Evolutionary conservation across 2,113 vertebrate genomes (phyloP).

Genomic region (Callithrix jacchus): DNA sequence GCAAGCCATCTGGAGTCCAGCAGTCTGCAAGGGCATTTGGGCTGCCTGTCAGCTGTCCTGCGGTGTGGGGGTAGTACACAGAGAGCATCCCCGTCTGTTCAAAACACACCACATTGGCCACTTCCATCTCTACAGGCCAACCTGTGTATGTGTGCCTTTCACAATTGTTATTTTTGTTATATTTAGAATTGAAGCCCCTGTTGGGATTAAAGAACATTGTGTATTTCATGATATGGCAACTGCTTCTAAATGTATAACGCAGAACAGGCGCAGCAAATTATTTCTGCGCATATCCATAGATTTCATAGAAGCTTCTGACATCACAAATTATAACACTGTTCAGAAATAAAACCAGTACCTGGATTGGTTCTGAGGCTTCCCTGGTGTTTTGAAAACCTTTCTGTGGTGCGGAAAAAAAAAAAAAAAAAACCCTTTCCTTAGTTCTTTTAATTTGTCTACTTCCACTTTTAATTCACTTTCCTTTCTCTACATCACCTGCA

Average conservation of each 20-base stretch:
- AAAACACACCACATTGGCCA: accelerated
- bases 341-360: accelerated
- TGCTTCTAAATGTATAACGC: not conserved
- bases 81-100: not conserved
- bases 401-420: too few species aligned
- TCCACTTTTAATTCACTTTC: accelerated
- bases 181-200: not conserved
- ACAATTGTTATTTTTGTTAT: not conserved
- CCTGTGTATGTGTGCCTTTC: accelerated
- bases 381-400: not conserved
- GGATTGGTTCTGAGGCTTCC: accelerated
- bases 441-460: accelerated
- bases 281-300: not conserved
- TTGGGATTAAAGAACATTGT: accelerated
- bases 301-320: accelerated
- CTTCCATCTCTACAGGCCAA: accelerated
- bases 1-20: not conserved
- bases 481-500: too few species aligned
- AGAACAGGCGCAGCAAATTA: too few species aligned
- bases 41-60: not conserved
- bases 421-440: too few species aligned
- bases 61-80: accelerated
- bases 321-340: accelerated
- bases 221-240: accelerated
- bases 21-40: accelerated